Percentiles rank a stretch among this genome's conserved stretches.
These are phyloP conservation scores for Ceryle rudis DNA, from an alignment of 2,797 vertebrate species.

Conservation along the genomic window DNA sequence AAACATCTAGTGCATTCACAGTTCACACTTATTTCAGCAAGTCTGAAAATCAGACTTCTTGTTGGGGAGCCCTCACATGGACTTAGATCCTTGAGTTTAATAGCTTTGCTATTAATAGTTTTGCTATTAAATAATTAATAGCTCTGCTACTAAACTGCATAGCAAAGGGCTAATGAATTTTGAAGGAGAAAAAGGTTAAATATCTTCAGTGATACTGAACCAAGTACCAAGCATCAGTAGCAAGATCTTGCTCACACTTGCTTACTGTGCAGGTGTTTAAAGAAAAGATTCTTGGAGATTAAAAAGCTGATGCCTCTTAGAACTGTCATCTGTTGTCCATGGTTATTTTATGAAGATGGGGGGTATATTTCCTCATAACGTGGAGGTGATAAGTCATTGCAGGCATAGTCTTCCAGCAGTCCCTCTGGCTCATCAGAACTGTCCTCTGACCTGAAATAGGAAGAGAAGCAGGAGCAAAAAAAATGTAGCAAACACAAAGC, in stretches of 20 bases:
- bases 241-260: neutral
- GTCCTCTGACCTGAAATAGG: constrained; percentile 51
- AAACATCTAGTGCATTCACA: neutral
- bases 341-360: neutral
- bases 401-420: neutral
- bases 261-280: neutral
- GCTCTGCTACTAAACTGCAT: neutral
- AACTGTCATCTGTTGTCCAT: neutral
- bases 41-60: neutral
- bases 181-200: neutral
- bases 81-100: neutral
- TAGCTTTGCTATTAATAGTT: neutral
- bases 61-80: neutral
- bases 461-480: neutral
- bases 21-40: neutral
- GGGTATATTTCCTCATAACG: constrained; percentile 78
- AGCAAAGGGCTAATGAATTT: neutral
- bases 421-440: constrained; percentile 23
- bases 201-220: neutral
- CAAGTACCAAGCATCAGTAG: neutral
- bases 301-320: neutral
- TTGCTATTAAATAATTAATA: constrained; percentile 4
- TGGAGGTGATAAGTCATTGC: constrained; percentile 60
- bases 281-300: neutral
- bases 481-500: neutral